These are phyloP conservation scores for Drosophila pseudotakahashii DNA, from an alignment of 2,888 invertebrate genomes.

Conservation along the genomic window DNA sequence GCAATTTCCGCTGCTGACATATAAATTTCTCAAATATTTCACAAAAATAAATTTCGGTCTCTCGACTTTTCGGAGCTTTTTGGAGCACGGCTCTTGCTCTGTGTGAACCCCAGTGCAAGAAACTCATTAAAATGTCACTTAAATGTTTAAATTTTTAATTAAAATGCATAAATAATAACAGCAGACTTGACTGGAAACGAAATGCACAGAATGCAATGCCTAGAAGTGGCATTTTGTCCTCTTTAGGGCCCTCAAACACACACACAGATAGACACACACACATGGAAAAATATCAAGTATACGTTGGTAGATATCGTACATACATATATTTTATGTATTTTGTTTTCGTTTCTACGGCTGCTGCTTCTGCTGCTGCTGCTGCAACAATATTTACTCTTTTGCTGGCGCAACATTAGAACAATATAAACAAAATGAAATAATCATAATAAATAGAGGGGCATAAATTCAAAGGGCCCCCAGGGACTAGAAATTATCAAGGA, in stretches of 20 bases:
- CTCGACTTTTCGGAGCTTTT: conserved; percentile 10
- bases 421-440: conserved; percentile 68
- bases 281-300: conserved; percentile 1
- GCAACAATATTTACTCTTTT: conserved; percentile 67
- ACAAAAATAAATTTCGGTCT: conserved; percentile 47
- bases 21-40: conserved; percentile 51
- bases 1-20: conserved; percentile 52
- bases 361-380: conserved; percentile 33
- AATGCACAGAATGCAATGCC: conserved; percentile 44
- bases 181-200: conserved; percentile 36
- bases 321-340: conserved; percentile 43
- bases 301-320: background rate
- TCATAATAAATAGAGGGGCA: conserved; percentile 67
- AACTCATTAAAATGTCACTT: conserved; percentile 77
- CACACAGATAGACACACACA: background rate
- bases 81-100: background rate
- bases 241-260: conserved; percentile 23
- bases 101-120: conserved; percentile 40
- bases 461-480: conserved; percentile 41
- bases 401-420: conserved; percentile 66
- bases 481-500: conserved; percentile 37
- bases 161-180: conserved; percentile 75
- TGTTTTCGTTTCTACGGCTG: conserved; percentile 44
- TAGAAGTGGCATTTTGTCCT: conserved; percentile 30
- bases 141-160: conserved; percentile 77